Conservation (phyloP, 2,797 vertebrate species). For the Schizopygopsis malacanthus region DNA sequence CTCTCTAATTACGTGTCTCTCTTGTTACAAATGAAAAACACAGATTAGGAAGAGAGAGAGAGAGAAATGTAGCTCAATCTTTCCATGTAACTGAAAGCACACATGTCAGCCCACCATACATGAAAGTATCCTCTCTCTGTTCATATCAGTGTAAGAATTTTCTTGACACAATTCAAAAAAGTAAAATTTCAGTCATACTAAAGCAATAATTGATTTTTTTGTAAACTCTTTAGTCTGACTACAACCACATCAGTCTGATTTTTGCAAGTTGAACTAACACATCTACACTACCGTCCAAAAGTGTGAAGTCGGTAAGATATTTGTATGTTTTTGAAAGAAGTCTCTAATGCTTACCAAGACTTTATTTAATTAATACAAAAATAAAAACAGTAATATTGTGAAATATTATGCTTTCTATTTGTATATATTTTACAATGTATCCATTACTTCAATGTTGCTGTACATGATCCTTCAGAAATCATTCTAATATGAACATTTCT, state of each 20-base stretch:
- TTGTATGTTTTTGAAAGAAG: neutral
- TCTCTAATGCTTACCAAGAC: neutral
- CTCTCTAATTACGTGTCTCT: constrained; percentile 30
- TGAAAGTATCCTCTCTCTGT: constrained; percentile 3
- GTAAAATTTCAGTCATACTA: neutral
- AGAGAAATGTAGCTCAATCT: neutral
- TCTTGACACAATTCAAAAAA: neutral
- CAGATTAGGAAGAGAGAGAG: constrained; percentile 25
- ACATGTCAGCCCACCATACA: neutral
- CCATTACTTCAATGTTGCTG: neutral
- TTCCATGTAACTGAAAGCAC: neutral
- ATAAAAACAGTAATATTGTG: neutral
- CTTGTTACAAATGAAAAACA: constrained; percentile 12
- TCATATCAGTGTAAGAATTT: neutral
- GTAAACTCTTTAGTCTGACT: neutral
- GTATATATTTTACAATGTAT: neutral
- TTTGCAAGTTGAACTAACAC: neutral
- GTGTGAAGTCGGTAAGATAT: neutral
- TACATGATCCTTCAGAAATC: neutral
- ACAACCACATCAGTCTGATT: neutral
- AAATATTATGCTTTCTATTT: neutral
- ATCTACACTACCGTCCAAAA: neutral
- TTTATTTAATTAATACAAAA: neutral
- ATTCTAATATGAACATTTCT: too few species aligned
- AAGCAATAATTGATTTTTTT: neutral